These are phyloP conservation scores for Drosophila nikananu DNA, from an alignment of 1,140 invertebrate species.

Conservation along the genomic window DNA sequence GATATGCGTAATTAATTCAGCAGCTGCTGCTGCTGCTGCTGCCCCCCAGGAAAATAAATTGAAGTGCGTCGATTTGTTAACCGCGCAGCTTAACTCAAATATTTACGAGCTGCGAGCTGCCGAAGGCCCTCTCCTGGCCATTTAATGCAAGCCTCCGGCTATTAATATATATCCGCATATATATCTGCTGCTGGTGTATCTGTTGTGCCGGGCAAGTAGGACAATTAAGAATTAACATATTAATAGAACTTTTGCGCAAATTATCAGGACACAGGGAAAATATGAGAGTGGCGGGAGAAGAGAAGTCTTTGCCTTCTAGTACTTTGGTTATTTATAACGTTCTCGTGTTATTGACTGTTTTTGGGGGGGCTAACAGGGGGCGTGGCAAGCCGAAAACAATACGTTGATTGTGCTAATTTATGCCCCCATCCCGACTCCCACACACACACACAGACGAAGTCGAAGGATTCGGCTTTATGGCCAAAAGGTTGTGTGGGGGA, in stretches of 20 bases:
- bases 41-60: slow-evolving; percentile 59
- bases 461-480: slow-evolving; percentile 73
- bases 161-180: slow-evolving; percentile 39
- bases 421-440: slow-evolving; percentile 46
- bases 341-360: slow-evolving; percentile 79
- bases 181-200: neutral
- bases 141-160: slow-evolving; percentile 59
- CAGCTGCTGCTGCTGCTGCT: neutral
- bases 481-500: slow-evolving; percentile 58
- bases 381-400: slow-evolving; percentile 75
- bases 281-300: slow-evolving; percentile 34
- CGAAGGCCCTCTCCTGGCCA: slow-evolving; percentile 21
- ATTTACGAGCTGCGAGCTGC: slow-evolving; percentile 67
- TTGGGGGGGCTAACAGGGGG: slow-evolving; percentile 24
- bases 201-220: slow-evolving; percentile 40
- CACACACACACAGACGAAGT: slow-evolving; percentile 13
- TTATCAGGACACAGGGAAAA: slow-evolving; percentile 68
- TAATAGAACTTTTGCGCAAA: slow-evolving; percentile 83
- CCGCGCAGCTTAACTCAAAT: slow-evolving; percentile 72
- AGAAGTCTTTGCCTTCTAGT: slow-evolving; percentile 13
- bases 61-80: slow-evolving; percentile 76
- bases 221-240: slow-evolving; percentile 84
- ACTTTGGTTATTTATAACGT: slow-evolving; percentile 83
- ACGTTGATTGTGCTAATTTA: slow-evolving; percentile 84
- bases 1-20: slow-evolving; percentile 69